Base-by-base conservation (phyloP, 2,888 invertebrate genomes). In the Tribolium freemani region DNA sequence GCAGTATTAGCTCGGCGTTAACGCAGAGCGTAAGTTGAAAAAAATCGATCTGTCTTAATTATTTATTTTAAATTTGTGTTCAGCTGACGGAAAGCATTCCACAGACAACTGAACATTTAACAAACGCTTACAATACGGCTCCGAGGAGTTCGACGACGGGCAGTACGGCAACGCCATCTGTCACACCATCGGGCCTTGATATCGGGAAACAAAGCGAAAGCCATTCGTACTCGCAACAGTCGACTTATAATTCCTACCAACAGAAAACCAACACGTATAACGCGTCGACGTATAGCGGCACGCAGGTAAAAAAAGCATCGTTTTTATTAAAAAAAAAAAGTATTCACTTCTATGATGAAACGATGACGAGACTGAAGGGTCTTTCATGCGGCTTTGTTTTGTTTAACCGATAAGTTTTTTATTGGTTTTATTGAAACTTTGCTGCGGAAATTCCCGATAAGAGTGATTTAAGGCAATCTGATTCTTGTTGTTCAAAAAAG, bases 1-100 rank as follows among this genome's bases (percentile, higher is more conserved):
- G 84, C 85, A 86, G 86, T 85, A 87, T 87, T 84, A 86, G 82
- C 80, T 85, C 86, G 61, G 85, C 86, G 30, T 80, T 86, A 76
- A 80, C 85, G 76, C 87, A 86, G 81, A 84, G 82, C 78, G 84
- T 84, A 78, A 83, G 84, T 84, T 38, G 16, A 51, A 13, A 50
- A 50, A 20, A 51, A 10, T 13, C 16, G 8, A 45, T 6, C 38
- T 26, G 2, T 26, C 2, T 26, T 26, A 26, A 26, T 26, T 26
- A 44, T 67, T 66, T 38, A 3, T 44, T 21, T 53, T 51, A 51
- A 46, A 21, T 38, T 38, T 69, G 13, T 31, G 78, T 83, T 9
- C 74, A 87, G 87, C 83, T 86, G 53, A 78, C 85, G 67, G 87
- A 87, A 74, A 84, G 79, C 83, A 86, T 86, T 84, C 85, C 86